Percentiles rank a stretch among this genome's conserved stretches.
These are phyloP conservation scores for Paratilapia polleni DNA, from an alignment of 2,113 vertebrate species.

Conservation along the genomic window DNA sequence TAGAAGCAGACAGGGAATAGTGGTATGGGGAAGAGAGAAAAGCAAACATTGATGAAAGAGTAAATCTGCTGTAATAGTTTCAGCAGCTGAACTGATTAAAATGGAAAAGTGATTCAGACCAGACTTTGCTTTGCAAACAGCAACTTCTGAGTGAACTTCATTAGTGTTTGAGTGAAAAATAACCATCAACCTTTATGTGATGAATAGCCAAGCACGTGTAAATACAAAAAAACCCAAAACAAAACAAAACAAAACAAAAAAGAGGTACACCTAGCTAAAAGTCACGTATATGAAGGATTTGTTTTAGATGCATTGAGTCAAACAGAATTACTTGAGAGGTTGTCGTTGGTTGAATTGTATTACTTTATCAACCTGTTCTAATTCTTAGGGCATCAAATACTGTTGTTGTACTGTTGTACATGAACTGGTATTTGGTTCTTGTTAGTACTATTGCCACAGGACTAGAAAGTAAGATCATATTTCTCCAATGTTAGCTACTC, in stretches of 20 bases:
- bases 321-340: background rate
- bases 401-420: too few species aligned
- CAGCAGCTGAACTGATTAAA: constrained; percentile 48
- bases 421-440: background rate
- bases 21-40: constrained; percentile 13
- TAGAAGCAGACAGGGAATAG: constrained; percentile 27
- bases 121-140: constrained; percentile 47
- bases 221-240: background rate
- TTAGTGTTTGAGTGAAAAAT: background rate
- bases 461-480: too few species aligned
- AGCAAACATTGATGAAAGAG: constrained; percentile 62
- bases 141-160: constrained; percentile 31
- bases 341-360: background rate
- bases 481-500: too few species aligned
- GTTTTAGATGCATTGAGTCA: background rate
- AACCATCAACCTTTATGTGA: background rate
- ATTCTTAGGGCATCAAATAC: background rate
- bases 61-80: constrained; percentile 56
- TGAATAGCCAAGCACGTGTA: background rate
- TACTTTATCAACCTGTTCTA: background rate
- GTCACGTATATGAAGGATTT: background rate
- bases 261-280: background rate
- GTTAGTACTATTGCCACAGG: background rate
- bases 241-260: too few species aligned
- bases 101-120: constrained; percentile 40